Conservation (phyloP, 2,797 vertebrate genomes). For the Pagetopsis macropterus region DNA sequence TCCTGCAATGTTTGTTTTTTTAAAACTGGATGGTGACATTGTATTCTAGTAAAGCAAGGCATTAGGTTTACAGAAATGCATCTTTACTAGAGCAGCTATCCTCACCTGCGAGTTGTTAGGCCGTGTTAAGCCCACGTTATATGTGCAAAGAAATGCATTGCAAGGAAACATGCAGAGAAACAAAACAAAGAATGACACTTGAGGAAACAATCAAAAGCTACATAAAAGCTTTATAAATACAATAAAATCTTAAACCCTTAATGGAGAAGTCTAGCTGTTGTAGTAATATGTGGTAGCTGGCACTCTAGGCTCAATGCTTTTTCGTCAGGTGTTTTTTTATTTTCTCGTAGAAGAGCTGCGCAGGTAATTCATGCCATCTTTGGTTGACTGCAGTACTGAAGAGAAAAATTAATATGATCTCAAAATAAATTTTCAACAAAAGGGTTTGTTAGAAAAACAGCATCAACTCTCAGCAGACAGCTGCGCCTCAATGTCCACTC, state of each 20-base stretch:
- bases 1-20: slow-evolving; percentile 85
- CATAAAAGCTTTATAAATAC: slow-evolving; percentile 99
- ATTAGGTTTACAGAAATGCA: slow-evolving; percentile 91
- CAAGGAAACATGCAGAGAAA: slow-evolving; percentile 98
- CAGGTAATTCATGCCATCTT: slow-evolving; percentile 99
- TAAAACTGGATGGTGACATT: slow-evolving; percentile 89
- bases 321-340: slow-evolving; percentile 75
- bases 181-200: slow-evolving; percentile 88
- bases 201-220: slow-evolving; percentile 92
- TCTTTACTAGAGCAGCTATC: slow-evolving; percentile 96
- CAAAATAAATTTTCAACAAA: slow-evolving; percentile 86
- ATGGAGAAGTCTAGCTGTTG: slow-evolving; percentile 93
- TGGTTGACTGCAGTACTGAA: slow-evolving; percentile 99
- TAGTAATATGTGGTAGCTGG: slow-evolving; percentile 95
- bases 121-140: slow-evolving; percentile 89
- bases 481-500: slow-evolving; percentile 99
- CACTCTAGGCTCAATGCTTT: slow-evolving; percentile 90
- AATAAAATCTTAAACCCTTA: slow-evolving; percentile 93
- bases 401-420: slow-evolving; percentile 83
- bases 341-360: slow-evolving; percentile 87
- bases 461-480: slow-evolving; percentile 99
- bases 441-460: slow-evolving; percentile 80
- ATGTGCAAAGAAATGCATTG: slow-evolving; percentile 99
- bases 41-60: slow-evolving; percentile 93
- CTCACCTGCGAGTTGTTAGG: slow-evolving; percentile 94